Evolutionary conservation across 2,888 invertebrate species (phyloP).

Genomic region (Prosapia bicincta): DNA sequence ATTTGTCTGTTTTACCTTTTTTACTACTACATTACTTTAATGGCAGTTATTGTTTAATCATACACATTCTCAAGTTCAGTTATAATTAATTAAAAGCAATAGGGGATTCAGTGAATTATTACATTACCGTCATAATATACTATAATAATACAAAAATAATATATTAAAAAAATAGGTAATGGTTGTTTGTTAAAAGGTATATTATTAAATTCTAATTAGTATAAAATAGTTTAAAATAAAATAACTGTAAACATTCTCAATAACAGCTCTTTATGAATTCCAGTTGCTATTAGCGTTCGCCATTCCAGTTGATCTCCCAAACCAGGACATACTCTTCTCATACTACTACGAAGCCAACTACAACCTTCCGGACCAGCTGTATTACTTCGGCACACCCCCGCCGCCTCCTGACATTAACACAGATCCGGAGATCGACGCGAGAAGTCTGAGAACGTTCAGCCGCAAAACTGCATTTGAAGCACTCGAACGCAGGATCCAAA

Average conservation of each 20-base stretch:
- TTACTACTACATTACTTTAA: too few relatives aligned
- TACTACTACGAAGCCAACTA: constrained; percentile 43
- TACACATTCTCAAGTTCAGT: too few relatives aligned
- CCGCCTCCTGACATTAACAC: constrained; percentile 15
- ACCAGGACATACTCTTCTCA: constrained; percentile 41
- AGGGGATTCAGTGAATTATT: too few relatives aligned
- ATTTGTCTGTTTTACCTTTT: too few relatives aligned
- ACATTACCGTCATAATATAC: too few relatives aligned
- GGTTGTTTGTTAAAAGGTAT: too few relatives aligned
- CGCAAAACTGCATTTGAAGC: constrained; percentile 29
- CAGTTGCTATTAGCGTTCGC: constrained; percentile 41
- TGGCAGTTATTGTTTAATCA: too few relatives aligned
- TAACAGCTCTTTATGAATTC: constrained; percentile 39
- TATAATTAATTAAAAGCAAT: too few relatives aligned
- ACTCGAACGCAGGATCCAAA: constrained; percentile 26
- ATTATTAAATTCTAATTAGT: too few relatives aligned
- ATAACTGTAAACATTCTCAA: too few relatives aligned
- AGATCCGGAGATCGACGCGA: constrained; percentile 16
- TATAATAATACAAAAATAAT: too few relatives aligned
- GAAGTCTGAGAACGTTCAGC: constrained; percentile 24
- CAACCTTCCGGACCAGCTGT: constrained; percentile 40
- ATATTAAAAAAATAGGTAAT: too few relatives aligned
- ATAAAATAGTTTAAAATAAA: constrained; percentile 42
- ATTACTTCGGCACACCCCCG: constrained; percentile 33
- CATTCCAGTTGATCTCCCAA: constrained; percentile 40